Conservation (phyloP, 2,888 invertebrate species). For the Diaphora mendica region DNA sequence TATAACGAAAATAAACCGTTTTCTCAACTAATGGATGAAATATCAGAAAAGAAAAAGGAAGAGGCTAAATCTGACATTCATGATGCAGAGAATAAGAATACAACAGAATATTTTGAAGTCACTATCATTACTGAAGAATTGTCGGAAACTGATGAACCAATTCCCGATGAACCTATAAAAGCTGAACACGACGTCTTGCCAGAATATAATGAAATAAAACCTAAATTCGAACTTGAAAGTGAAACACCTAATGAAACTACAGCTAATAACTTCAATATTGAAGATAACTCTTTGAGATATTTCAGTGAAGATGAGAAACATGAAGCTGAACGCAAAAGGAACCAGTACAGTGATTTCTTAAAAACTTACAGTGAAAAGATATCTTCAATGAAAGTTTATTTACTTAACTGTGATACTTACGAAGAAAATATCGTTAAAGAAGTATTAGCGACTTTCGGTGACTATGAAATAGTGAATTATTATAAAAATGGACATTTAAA, state of each 20-base stretch:
- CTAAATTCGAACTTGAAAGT: conserved; percentile 13
- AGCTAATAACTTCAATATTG: conserved; percentile 29
- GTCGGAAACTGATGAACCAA: conserved; percentile 70
- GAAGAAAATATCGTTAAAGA: conserved; percentile 74
- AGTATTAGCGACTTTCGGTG: conserved; percentile 64
- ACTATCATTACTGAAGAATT: conserved; percentile 73
- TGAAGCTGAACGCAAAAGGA: conserved; percentile 70
- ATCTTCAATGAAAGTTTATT: conserved; percentile 65
- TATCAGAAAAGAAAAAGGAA: conserved; percentile 50
- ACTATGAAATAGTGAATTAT: conserved; percentile 73
- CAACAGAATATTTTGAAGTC: conserved; percentile 64
- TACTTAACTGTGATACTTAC: conserved; percentile 77
- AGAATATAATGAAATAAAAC: conserved; percentile 44
- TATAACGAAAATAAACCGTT: conserved; percentile 59
- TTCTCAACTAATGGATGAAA: conserved; percentile 56
- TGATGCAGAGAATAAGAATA: conserved; percentile 48
- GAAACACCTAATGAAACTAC: conserved; percentile 16
- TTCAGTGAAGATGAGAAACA: conserved; percentile 76
- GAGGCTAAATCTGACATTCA: conserved; percentile 38
- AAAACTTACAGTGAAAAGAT: conserved; percentile 59
- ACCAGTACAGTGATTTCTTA: conserved; percentile 66
- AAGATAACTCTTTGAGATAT: conserved; percentile 62
- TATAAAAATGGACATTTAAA: conserved; percentile 75
- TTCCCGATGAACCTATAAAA: conserved; percentile 16
- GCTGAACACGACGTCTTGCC: not conserved